Conservation (phyloP, 2,113 vertebrate genomes). For the Nerophis ophidion region DNA sequence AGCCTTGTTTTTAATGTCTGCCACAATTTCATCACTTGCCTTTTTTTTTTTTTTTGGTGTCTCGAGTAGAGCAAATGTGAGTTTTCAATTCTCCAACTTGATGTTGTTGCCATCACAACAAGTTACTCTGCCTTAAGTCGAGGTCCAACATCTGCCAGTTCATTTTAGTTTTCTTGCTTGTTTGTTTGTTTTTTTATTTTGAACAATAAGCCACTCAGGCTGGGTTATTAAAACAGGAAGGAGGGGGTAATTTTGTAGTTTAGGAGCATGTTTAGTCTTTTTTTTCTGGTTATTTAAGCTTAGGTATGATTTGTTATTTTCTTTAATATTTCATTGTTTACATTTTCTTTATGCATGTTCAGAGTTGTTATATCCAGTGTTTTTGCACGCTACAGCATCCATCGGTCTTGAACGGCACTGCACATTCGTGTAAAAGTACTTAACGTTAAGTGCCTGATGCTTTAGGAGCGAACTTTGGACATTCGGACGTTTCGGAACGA, state of each 20-base stretch:
- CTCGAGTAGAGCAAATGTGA: no score
- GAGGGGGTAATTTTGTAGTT: constrained; percentile 1
- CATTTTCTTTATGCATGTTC: constrained; percentile 57
- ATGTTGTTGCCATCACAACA: no score
- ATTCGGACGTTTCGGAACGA: constrained; percentile 3
- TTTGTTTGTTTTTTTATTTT: constrained; percentile 1
- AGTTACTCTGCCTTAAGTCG: no score
- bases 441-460: constrained; percentile 51
- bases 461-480: constrained; percentile 12
- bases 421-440: constrained; percentile 27
- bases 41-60: no score
- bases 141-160: not conserved
- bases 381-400: constrained; percentile 56
- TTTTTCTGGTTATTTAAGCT: constrained; percentile 39
- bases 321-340: constrained; percentile 48
- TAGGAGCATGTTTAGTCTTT: constrained; percentile 28
- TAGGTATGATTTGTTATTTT: constrained; percentile 17
- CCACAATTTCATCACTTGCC: no score
- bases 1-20: no score
- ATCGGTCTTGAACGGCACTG: constrained; percentile 23
- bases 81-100: no score
- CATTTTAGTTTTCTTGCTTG: constrained; percentile 12
- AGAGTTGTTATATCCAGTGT: constrained; percentile 38
- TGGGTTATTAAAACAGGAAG: not conserved
- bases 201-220: constrained; percentile 3